Percentiles rank a stretch among this genome's conserved stretches.
These are phyloP conservation scores for Eupeodes latifasciatus DNA, from an alignment of 2,888 invertebrate genomes.

Conservation along the genomic window DNA sequence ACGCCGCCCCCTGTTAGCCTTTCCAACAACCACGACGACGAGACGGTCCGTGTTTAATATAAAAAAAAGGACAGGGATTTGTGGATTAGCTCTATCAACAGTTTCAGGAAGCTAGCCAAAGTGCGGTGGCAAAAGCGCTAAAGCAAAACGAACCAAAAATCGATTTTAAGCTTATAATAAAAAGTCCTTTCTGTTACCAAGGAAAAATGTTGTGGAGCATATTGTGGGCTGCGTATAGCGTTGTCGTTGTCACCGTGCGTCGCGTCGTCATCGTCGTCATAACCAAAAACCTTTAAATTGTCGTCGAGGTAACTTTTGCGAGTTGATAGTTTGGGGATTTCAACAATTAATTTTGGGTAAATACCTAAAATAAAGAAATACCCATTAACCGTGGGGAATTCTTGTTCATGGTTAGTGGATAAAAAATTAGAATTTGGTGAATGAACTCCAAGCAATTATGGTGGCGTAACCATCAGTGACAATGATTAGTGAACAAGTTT, in stretches of 20 bases:
- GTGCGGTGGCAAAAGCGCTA: constrained; percentile 4
- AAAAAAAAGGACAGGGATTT: constrained; percentile 42
- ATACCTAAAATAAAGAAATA: not conserved
- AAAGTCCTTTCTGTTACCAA: constrained; percentile 33
- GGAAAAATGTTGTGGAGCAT: constrained; percentile 3
- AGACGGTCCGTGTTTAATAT: not conserved
- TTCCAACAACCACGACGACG: not conserved
- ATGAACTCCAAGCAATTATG: not conserved
- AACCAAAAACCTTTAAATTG: not conserved
- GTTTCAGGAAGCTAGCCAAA: not conserved
- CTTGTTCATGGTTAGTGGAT: not conserved
- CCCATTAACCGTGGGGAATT: not conserved
- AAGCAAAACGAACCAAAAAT: constrained; percentile 35
- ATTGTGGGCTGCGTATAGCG: not conserved
- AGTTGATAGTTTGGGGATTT: constrained; percentile 16
- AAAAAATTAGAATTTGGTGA: not conserved
- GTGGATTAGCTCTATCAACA: constrained; percentile 26
- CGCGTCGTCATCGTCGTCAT: not conserved
- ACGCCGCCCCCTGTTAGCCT: not conserved
- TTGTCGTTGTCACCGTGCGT: too few species aligned
- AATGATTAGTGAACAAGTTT: too few species aligned
- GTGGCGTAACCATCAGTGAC: too few species aligned
- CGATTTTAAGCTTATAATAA: constrained; percentile 39
- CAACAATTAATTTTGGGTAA: constrained; percentile 5
- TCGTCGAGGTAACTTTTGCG: too few species aligned